Percentiles rank a stretch among this genome's conserved stretches.
These are phyloP conservation scores for Aethes cnicana DNA, from an alignment of 2,888 invertebrate species.

Conservation along the genomic window DNA sequence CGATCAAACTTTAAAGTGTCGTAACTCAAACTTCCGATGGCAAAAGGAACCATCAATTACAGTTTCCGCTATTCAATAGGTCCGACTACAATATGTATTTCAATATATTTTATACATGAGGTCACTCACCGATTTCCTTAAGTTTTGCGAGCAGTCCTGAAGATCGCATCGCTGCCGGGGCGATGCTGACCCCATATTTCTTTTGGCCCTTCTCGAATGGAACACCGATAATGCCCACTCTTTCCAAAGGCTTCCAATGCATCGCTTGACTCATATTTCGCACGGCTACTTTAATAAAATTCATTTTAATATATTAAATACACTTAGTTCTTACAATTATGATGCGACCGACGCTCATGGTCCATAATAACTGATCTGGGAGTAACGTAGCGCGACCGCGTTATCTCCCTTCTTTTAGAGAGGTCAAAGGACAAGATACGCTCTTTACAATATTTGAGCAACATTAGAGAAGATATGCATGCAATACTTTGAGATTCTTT, in stretches of 20 bases:
- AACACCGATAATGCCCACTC: slow-evolving; percentile 89
- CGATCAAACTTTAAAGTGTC: slow-evolving; percentile 18
- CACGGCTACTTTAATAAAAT: slow-evolving; percentile 57
- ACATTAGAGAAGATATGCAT: slow-evolving; percentile 38
- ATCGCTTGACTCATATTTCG: slow-evolving; percentile 60
- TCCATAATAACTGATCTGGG: slow-evolving; percentile 16
- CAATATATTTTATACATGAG: background rate
- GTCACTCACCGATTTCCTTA: slow-evolving; percentile 81
- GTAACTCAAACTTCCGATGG: slow-evolving; percentile 14
- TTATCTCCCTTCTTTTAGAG: slow-evolving; percentile 40
- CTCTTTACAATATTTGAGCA: slow-evolving; percentile 38
- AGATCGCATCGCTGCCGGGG: slow-evolving; percentile 85
- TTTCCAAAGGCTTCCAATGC: slow-evolving; percentile 61
- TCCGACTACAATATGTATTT: slow-evolving; percentile 1
- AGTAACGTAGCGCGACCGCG: background rate
- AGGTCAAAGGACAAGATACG: slow-evolving; percentile 50
- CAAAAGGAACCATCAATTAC: slow-evolving; percentile 6
- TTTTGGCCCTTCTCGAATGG: slow-evolving; percentile 90
- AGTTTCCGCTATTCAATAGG: slow-evolving; percentile 5
- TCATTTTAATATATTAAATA: slow-evolving; percentile 51
- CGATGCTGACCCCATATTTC: slow-evolving; percentile 87
- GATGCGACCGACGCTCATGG: background rate
- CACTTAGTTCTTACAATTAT: background rate
- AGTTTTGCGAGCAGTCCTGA: slow-evolving; percentile 85
- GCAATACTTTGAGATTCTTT: slow-evolving; percentile 7